Percentiles rank a stretch among this genome's conserved stretches.
phyloP scores from a whole-genome alignment of 2,797 vertebrate species.

The Chaetodon trifasciatus region DNA sequence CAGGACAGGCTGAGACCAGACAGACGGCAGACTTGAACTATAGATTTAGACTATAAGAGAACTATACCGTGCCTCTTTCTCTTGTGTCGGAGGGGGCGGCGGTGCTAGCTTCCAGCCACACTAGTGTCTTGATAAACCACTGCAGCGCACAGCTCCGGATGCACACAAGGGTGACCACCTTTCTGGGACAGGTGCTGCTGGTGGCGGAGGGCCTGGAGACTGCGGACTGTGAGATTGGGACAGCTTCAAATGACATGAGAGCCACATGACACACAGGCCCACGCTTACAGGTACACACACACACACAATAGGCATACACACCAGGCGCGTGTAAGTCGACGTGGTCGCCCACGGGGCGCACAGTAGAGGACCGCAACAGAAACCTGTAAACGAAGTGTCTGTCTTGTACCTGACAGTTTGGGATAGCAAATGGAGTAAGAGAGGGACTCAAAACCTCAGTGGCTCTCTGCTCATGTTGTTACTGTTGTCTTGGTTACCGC shows the following conservation, averaged over 20 bases:
- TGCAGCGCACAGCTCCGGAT: slow-evolving; percentile 60
- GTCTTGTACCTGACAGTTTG: slow-evolving; percentile 69
- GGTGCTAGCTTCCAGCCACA: slow-evolving; percentile 72
- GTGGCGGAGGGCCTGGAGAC: slow-evolving; percentile 38
- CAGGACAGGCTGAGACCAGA: slow-evolving; percentile 60
- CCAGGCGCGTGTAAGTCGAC: slow-evolving; percentile 15
- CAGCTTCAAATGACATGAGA: slow-evolving; percentile 77
- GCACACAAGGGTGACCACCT: slow-evolving; percentile 74
- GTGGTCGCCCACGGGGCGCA: slow-evolving; percentile 39
- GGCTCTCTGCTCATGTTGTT: slow-evolving; percentile 84
- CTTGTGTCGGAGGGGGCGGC: slow-evolving; percentile 50
- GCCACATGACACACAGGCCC: slow-evolving; percentile 68
- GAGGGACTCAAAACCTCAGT: slow-evolving; percentile 70
- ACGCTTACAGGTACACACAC: slow-evolving; percentile 64
- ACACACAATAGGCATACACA: slow-evolving; percentile 46
- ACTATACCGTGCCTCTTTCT: slow-evolving; percentile 68
- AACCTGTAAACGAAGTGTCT: slow-evolving; percentile 54
- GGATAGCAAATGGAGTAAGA: slow-evolving; percentile 57
- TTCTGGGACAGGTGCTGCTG: slow-evolving; percentile 56
- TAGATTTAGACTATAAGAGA: slow-evolving; percentile 67
- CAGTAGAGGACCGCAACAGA: slow-evolving; percentile 30
- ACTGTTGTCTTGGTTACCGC: slow-evolving; percentile 87
- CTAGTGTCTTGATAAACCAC: slow-evolving; percentile 73
- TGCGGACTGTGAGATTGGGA: slow-evolving; percentile 63
- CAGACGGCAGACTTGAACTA: slow-evolving; percentile 61